phyloP scores from a whole-genome alignment of 2,113 vertebrate genomes.

The Brachirus orientalis region DNA sequence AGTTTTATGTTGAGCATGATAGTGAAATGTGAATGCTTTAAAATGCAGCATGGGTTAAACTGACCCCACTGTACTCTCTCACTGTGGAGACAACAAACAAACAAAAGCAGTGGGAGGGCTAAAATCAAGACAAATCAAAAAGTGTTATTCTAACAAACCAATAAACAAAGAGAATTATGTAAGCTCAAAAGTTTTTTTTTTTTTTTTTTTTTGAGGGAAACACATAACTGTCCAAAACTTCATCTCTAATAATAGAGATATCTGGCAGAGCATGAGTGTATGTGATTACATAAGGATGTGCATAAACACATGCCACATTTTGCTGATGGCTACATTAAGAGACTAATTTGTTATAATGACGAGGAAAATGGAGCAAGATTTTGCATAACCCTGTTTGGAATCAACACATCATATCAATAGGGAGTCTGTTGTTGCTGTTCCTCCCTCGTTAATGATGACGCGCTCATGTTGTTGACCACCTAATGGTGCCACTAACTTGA shows the following conservation, averaged over 20 bases:
- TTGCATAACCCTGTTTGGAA: constrained; percentile 65
- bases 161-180: constrained; percentile 27
- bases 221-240: constrained; percentile 24
- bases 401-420: constrained; percentile 57
- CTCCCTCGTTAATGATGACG: constrained; percentile 43
- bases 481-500: constrained; percentile 11
- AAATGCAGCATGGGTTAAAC: constrained; percentile 16
- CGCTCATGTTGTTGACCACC: constrained; percentile 34
- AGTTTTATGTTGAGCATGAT: no score
- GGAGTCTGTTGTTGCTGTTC: constrained; percentile 49
- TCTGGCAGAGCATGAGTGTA: constrained; percentile 55
- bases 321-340: constrained; percentile 64
- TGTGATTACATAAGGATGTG: constrained; percentile 67
- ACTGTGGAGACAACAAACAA: no score
- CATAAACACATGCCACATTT: constrained; percentile 25
- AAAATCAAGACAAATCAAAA: background rate
- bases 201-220: constrained; percentile 25
- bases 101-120: constrained; percentile 5
- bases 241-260: constrained; percentile 55
- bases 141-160: constrained; percentile 14
- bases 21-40: constrained; percentile 9
- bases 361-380: constrained; percentile 42
- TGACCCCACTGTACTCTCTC: constrained; percentile 25
- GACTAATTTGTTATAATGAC: constrained; percentile 59
- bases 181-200: constrained; percentile 27